Conservation (phyloP, 2,113 vertebrate genomes). For the Hystrix cristata region DNA sequence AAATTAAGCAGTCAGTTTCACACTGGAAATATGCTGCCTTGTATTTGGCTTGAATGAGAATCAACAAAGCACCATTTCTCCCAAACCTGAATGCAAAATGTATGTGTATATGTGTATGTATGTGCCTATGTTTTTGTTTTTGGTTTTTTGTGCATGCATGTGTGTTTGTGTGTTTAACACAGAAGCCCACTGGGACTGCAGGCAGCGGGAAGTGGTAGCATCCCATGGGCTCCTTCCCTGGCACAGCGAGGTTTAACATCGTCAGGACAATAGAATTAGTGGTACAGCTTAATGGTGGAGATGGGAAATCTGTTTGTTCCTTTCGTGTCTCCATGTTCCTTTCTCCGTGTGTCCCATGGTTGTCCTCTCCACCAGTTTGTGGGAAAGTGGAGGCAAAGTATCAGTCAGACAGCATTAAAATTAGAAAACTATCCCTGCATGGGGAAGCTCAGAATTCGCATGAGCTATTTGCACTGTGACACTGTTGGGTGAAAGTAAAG, state of each 20-base stretch:
- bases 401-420: neutral
- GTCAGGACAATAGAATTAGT: neutral
- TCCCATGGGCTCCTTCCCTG: neutral
- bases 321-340: neutral
- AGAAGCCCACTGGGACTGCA: neutral
- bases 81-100: neutral
- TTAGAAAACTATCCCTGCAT: neutral
- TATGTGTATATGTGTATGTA: neutral
- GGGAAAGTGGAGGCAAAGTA: neutral
- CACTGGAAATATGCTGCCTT: slow-evolving; percentile 13
- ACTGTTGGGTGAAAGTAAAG: slow-evolving; percentile 5
- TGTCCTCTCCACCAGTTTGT: neutral
- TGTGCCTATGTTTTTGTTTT: neutral
- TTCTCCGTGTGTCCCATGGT: neutral
- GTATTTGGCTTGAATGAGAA: slow-evolving; percentile 43
- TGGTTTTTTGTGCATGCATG: neutral
- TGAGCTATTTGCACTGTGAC: neutral
- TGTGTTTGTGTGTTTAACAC: neutral
- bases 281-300: neutral
- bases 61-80: slow-evolving; percentile 2
- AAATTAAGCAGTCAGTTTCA: slow-evolving; percentile 45
- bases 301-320: neutral
- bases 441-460: neutral
- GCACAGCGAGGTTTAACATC: neutral
- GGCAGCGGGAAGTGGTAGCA: neutral